Percentiles rank a stretch among this genome's conserved stretches.
Conservation (phyloP, 2,797 vertebrate genomes). For the Crocodylus rhombifer region DNA sequence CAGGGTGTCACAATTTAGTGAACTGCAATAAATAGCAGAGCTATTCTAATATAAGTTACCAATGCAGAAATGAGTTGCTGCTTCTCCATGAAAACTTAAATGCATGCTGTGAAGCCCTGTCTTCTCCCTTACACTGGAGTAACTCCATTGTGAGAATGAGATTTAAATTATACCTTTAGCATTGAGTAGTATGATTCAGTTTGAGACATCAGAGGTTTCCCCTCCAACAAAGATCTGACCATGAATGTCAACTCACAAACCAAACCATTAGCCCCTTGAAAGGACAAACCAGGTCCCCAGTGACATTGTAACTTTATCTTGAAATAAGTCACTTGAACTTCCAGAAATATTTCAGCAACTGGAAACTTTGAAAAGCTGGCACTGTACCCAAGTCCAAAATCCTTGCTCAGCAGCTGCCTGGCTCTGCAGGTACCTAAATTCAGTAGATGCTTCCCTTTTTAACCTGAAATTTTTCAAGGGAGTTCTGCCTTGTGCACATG, state of each 20-base stretch:
- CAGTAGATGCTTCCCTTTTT: too few species aligned
- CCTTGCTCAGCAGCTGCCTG: too few species aligned
- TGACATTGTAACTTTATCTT: background rate
- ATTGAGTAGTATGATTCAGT: conserved; percentile 10
- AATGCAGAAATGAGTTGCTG: background rate
- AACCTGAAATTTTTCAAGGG: background rate
- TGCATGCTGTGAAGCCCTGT: background rate
- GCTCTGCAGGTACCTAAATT: too few species aligned
- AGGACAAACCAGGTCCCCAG: background rate
- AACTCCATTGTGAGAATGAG: background rate
- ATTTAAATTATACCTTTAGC: background rate
- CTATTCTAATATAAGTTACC: background rate
- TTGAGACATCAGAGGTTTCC: conserved; percentile 11
- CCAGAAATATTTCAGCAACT: conserved; percentile 59
- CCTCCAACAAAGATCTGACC: background rate
- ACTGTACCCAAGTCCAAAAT: background rate
- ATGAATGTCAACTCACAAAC: background rate
- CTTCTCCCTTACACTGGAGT: background rate
- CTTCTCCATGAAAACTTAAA: background rate
- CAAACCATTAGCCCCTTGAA: conserved; percentile 32
- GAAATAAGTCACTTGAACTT: background rate
- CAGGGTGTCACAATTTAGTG: background rate
- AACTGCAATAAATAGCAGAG: background rate
- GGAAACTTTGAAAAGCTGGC: conserved; percentile 51
- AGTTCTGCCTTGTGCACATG: conserved; percentile 25